Base-by-base conservation (phyloP, 2,888 invertebrate species). In the Eubasilissa splendida region DNA sequence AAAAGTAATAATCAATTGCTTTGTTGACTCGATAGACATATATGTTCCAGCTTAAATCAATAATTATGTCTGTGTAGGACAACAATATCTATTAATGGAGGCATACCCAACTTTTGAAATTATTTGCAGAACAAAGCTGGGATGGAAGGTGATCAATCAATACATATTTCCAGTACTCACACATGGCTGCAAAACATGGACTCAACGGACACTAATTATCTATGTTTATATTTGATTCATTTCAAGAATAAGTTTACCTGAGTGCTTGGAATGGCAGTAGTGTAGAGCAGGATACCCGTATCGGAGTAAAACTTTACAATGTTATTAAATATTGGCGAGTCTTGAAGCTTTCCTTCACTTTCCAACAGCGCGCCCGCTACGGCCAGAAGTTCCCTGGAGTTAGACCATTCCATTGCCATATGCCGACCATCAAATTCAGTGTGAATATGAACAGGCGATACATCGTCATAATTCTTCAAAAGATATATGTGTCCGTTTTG, bases 321-420 rank as follows among this genome's bases (percentile, higher is more conserved):
- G 88, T 97, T 97, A 85, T 92, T 93, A 88, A 93, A 96, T 80
- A 95, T 92, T 70, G 89, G 87, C 66, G 89, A 88, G 82, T 87
- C 88, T 74, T 87, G 84, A 66, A 87, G 85, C 73, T 88, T 88
- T 65, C 85, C 82, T 56, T 80, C 85, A 83, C 80, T 87, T 86
- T 83, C 90, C 58, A 90, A 86, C 77, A 92, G 87, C 12, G 93
- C 93, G 0, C 99, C 98, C 70, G 97, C 97, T 0, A 98, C 97
- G 0, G 98, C 98, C 82, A 99, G 90, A 77, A 97, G 90, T 87
- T 97, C 97, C 54, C 97, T 94, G 1, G 97, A 97, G 88, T 98
- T 98, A 82, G 97, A 97, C 99, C 99, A 99, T 89, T 99, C 98
- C 92, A 98, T 96, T 85, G 95, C 94, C 84, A 96, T 88, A 9